phyloP scores from a whole-genome alignment of 2,888 invertebrate species.

The Drosophila sordidula region DNA sequence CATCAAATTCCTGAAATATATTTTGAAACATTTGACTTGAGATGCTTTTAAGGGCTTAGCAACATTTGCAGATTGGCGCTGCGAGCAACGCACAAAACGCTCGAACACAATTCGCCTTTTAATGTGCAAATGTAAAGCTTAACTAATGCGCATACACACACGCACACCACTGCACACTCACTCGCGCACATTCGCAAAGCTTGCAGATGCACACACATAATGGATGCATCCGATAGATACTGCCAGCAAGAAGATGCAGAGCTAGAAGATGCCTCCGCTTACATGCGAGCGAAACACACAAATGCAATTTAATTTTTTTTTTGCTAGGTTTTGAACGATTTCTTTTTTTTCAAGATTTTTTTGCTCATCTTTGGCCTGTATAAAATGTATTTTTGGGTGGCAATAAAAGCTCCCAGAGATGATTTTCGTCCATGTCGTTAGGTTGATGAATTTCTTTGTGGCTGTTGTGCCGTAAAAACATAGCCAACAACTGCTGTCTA shows the following conservation, averaged over 20 bases:
- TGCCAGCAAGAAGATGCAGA: slow-evolving; percentile 24
- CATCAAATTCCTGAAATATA: slow-evolving; percentile 23
- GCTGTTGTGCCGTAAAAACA: slow-evolving; percentile 67
- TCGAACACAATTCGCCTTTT: slow-evolving; percentile 80
- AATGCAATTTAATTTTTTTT: slow-evolving; percentile 75
- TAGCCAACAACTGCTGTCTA: slow-evolving; percentile 75
- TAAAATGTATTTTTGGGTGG: slow-evolving; percentile 84
- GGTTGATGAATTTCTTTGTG: slow-evolving; percentile 68
- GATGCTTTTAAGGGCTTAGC: slow-evolving; percentile 69
- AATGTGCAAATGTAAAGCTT: slow-evolving; percentile 79
- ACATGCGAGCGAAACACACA: slow-evolving; percentile 67
- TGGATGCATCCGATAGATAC: slow-evolving; percentile 73
- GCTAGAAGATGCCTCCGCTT: slow-evolving; percentile 35
- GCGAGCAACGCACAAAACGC: slow-evolving; percentile 55
- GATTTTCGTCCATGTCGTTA: slow-evolving; percentile 66
- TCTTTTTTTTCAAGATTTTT: slow-evolving; percentile 28
- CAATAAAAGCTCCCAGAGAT: slow-evolving; percentile 82
- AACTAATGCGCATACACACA: slow-evolving; percentile 61
- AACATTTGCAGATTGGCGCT: slow-evolving; percentile 42
- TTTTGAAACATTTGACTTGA: slow-evolving; percentile 22
- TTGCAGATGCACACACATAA: slow-evolving; percentile 70
- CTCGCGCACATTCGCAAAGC: slow-evolving; percentile 19
- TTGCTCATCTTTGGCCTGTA: slow-evolving; percentile 57
- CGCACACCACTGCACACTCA: slow-evolving; percentile 11
- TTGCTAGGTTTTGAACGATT: slow-evolving; percentile 29